These are phyloP conservation scores for Ophraella communa DNA, from an alignment of 2,888 invertebrate genomes.

Conservation along the genomic window DNA sequence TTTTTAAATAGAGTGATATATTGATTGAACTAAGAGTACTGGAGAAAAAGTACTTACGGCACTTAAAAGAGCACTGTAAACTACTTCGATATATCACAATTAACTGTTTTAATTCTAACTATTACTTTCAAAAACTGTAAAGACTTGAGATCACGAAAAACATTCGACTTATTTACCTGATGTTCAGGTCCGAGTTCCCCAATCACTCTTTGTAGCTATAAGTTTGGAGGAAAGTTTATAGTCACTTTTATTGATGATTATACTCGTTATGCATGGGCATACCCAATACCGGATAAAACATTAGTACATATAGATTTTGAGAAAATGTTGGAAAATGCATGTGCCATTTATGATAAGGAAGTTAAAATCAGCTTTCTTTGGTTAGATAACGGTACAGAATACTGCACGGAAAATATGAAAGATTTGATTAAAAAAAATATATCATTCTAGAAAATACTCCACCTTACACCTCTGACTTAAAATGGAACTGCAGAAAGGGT, in stretches of 20 bases:
- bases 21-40: too few relatives aligned
- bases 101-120: too few relatives aligned
- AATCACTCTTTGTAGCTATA: not conserved
- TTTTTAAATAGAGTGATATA: too few relatives aligned
- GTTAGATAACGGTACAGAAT: not conserved
- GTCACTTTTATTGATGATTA: not conserved
- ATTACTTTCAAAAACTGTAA: too few relatives aligned
- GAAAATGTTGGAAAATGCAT: not conserved
- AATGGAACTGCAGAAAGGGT: not conserved
- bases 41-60: too few relatives aligned
- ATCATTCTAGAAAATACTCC: not conserved
- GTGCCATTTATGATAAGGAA: not conserved
- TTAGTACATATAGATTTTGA: not conserved
- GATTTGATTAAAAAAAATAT: not conserved
- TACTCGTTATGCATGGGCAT: not conserved
- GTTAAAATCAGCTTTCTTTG: not conserved
- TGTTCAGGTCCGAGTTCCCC: not conserved
- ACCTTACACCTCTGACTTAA: not conserved
- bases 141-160: too few relatives aligned
- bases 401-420: not conserved
- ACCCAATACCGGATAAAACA: not conserved
- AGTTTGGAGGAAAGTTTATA: not conserved
- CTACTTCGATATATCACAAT: too few relatives aligned
- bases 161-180: not conserved
- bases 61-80: too few relatives aligned